These are phyloP conservation scores for Merodon equestris DNA, from an alignment of 2,888 invertebrate genomes.

Conservation along the genomic window DNA sequence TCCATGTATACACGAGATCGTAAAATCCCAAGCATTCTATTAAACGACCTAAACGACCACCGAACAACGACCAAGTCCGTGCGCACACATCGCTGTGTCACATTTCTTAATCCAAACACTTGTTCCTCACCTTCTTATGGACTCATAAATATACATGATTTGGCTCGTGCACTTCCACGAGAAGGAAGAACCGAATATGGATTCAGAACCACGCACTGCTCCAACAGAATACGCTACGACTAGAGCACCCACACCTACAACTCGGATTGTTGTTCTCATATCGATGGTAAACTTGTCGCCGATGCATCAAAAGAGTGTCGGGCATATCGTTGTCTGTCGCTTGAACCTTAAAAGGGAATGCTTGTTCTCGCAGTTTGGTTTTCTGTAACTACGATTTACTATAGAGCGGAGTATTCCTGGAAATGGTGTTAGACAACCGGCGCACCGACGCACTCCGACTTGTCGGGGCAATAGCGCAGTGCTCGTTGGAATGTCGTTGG, in stretches of 20 bases:
- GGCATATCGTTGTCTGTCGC: constrained; percentile 13
- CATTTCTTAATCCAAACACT: constrained; percentile 67
- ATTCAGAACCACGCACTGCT: constrained; percentile 31
- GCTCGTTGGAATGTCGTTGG: constrained; percentile 45
- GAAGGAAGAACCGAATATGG: constrained; percentile 28
- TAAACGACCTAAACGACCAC: constrained; percentile 23
- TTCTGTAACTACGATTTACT: constrained; percentile 37
- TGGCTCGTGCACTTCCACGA: not conserved
- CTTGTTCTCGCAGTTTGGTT: constrained; percentile 24
- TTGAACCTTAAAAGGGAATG: constrained; percentile 43
- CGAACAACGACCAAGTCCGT: constrained; percentile 29
- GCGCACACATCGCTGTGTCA: constrained; percentile 56
- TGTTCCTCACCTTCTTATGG: constrained; percentile 49
- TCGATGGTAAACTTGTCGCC: constrained; percentile 44
- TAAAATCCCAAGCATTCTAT: constrained; percentile 47
- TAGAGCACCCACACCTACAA: constrained; percentile 1
- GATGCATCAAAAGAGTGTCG: constrained; percentile 51
- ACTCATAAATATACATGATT: constrained; percentile 64
- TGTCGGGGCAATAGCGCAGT: constrained; percentile 43
- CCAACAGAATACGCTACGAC: not conserved
- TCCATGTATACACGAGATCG: constrained; percentile 17
- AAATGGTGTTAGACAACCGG: constrained; percentile 48
- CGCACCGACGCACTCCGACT: constrained; percentile 34
- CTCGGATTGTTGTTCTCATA: not conserved
- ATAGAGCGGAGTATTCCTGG: constrained; percentile 27